Evolutionary conservation across 2,797 vertebrate species (phyloP).

Genomic region (Fundulus diaphanus): DNA sequence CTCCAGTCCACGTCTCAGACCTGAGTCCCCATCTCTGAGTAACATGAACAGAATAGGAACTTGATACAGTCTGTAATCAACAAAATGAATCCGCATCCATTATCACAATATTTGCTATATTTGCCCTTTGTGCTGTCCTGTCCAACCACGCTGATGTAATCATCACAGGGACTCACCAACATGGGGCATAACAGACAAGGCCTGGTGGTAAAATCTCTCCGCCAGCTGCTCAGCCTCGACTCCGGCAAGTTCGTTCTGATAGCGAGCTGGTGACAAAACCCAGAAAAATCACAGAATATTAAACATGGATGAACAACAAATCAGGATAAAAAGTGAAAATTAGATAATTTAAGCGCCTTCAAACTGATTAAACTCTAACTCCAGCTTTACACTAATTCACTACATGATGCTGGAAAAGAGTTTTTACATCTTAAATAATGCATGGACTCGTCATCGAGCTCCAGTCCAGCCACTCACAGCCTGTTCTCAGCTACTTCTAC

Average conservation of each 20-base stretch:
- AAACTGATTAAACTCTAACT: not conserved
- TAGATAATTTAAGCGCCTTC: not conserved
- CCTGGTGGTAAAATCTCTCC: conserved; percentile 96
- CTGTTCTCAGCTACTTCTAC: conserved; percentile 9
- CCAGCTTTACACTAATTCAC: not conserved
- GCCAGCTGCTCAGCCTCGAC: conserved; percentile 95
- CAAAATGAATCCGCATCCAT: too few relatives aligned
- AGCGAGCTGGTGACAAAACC: conserved; percentile 83
- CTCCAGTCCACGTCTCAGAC: too few relatives aligned
- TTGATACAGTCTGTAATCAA: too few relatives aligned
- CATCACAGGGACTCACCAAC: conserved; percentile 85
- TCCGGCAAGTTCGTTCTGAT: conserved; percentile 96
- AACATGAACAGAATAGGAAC: too few relatives aligned
- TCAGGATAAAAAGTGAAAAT: not conserved
- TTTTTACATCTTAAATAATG: not conserved
- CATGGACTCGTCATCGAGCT: not conserved
- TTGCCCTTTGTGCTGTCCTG: too few relatives aligned
- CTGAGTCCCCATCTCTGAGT: too few relatives aligned
- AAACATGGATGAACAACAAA: not conserved
- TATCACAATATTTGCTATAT: too few relatives aligned
- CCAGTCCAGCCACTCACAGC: conserved; percentile 10
- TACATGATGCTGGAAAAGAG: not conserved
- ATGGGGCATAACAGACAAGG: conserved; percentile 92
- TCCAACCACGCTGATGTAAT: not conserved
- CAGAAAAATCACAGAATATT: not conserved